Base-by-base conservation (phyloP, 2,888 invertebrate genomes). In the Rhagium mordax region DNA sequence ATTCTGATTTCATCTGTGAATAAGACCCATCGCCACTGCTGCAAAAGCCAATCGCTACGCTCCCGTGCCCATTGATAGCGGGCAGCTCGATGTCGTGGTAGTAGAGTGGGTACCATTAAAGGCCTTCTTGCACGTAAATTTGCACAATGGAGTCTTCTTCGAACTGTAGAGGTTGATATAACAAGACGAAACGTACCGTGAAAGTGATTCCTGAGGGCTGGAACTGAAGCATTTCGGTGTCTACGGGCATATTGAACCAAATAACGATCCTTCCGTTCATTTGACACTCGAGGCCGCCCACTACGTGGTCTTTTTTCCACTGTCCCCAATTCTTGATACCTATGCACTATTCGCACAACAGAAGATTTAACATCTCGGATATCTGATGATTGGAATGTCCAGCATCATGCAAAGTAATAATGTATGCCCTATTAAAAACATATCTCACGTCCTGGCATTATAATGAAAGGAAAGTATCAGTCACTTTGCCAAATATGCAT, bases 1-100 rank as follows among this genome's bases (percentile, higher is more conserved):
- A 76, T 48, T 64, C 64, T 64, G 48, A 20, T 48, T 64, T 64
- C 64, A 64, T 64, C 64, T 47, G 49, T 59, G 49, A 64, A 49
- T 48, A 64, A 27, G 64, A 21, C 64, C 20, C 21, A 48, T 64
- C 49, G 20, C 48, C n/a, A n/a, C n/a, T n/a, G n/a, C n/a, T n/a
- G n/a, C n/a, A n/a, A n/a, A n/a, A n/a, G n/a, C n/a, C n/a, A 21
- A 64, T 21, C n/a, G n/a, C n/a, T n/a, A n/a, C n/a, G n/a, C n/a
- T n/a, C n/a, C n/a, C n/a, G n/a, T n/a, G n/a, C n/a, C n/a, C n/a
- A n/a, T n/a, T n/a, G n/a, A n/a, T n/a, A n/a, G n/a, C n/a, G n/a
- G n/a, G n/a, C n/a, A n/a, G n/a, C n/a, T n/a, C n/a, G n/a, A n/a
- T n/a, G n/a, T n/a, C n/a, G n/a, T n/a, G n/a, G n/a, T 21, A 27